These are phyloP conservation scores for Notodonta dromedarius DNA, from an alignment of 2,888 invertebrate species.

Conservation along the genomic window DNA sequence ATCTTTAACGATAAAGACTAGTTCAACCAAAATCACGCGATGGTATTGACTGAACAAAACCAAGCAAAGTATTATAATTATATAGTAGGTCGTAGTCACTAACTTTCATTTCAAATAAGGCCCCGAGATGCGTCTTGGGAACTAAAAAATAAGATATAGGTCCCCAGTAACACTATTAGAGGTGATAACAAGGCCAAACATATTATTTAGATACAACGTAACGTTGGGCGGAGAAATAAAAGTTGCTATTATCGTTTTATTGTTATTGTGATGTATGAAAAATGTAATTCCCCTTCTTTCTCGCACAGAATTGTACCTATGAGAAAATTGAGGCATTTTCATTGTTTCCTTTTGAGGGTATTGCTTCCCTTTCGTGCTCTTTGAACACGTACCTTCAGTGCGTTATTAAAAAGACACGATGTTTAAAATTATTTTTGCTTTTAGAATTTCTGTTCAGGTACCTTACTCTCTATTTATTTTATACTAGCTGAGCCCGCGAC, in stretches of 20 bases:
- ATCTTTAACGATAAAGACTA: constrained; percentile 31
- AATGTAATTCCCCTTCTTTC: constrained; percentile 39
- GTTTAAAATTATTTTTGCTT: neutral
- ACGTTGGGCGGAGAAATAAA: constrained; percentile 35
- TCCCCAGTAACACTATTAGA: constrained; percentile 23
- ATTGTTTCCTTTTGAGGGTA: constrained; percentile 31
- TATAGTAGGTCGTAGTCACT: neutral
- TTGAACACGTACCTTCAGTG: constrained; percentile 12
- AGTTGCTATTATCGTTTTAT: constrained; percentile 42
- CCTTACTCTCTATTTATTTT: too few relatives aligned
- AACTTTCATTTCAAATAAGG: neutral
- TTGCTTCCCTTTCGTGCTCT: constrained; percentile 18
- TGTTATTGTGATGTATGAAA: constrained; percentile 47
- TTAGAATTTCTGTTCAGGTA: too few relatives aligned
- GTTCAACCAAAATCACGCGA: neutral
- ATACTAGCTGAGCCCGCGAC: too few relatives aligned
- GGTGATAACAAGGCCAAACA: constrained; percentile 30
- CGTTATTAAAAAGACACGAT: constrained; percentile 17
- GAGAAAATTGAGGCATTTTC: constrained; percentile 41
- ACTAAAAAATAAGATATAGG: constrained; percentile 16
- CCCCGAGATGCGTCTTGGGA: constrained; percentile 4
- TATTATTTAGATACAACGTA: constrained; percentile 23
- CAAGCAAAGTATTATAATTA: neutral
- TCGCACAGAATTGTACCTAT: constrained; percentile 40
- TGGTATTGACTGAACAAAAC: neutral